Evolutionary conservation across 2,888 invertebrate genomes (phyloP), one percentile per base, ranked within the genome.

Genomic region (Orthosia incerta): DNA sequence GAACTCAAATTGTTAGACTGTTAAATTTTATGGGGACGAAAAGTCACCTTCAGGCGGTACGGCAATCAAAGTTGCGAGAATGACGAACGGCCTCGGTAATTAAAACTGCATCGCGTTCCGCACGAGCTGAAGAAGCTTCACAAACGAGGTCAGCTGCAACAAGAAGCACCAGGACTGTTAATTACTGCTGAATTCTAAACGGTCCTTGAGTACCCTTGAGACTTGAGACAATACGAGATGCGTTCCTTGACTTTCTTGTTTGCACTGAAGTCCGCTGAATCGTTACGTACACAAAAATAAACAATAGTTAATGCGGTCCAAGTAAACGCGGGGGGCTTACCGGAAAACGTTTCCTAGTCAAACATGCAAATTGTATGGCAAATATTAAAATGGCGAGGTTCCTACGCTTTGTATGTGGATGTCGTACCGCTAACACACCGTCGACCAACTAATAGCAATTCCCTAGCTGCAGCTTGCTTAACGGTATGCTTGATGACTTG

Each of bases 281-380:
- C 82, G 71, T 82, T 83, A 84, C 85, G 85, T 82, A 68, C 82
- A 74, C 82, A 55, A 84, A 87, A 91, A 89, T 90, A 89, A 91
- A 93, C 91, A 89, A 89, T 79, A 80, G 85, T 84, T 88, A 89
- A 89, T 88, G 89, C 87, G 79, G 86, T 90, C 87, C 88, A 77
- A 85, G 91, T 91, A 91, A 92, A 91, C 90, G 89, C 90, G 86
- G 87, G 86, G 86, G 84, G 84, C 88, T 91, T 92, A 89, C 91
- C 90, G 90, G 92, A 91, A 93, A 95, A 92, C 92, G 88, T 91
- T 92, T 95, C 94, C 95, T 95, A 93, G 91, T 85, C 91, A 95
- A 95, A 95, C 91, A 93, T 87, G 93, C 91, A 95, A 94, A 95
- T 96, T 95, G 95, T 93, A 90, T 91, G 90, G 89, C 92, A 96